Percentiles rank a stretch among this genome's conserved stretches.
Conservation (phyloP, 2,797 vertebrate species). For the Sarcoramphus papa region DNA sequence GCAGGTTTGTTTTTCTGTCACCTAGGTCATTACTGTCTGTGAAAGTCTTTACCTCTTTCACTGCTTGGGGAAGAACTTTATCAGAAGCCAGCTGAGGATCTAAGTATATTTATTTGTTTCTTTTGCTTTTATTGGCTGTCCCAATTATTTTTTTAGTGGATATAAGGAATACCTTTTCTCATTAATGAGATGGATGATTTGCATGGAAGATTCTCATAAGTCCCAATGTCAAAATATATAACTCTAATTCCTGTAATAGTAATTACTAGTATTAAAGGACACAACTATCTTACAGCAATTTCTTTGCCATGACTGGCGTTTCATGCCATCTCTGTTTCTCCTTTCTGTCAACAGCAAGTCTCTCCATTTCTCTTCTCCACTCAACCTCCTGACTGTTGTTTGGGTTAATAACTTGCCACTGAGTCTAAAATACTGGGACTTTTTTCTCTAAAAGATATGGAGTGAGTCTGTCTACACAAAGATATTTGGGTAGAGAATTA, state of each 20-base stretch:
- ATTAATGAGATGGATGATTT: not conserved
- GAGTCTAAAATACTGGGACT: not conserved
- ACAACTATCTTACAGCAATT: not conserved
- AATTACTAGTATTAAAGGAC: not conserved
- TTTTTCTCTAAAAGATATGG: not conserved
- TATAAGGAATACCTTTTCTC: not conserved
- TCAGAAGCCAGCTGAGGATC: not conserved
- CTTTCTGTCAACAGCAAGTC: not conserved
- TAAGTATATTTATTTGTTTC: not conserved
- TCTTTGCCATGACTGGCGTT: not conserved
- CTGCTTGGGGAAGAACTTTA: not conserved
- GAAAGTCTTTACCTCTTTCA: not conserved
- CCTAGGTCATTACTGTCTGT: not conserved
- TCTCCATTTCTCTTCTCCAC: not conserved
- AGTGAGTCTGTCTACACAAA: not conserved
- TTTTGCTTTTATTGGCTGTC: not conserved
- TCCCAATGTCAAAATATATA: not conserved
- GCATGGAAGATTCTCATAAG: not conserved
- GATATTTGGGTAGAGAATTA: not conserved
- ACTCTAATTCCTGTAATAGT: not conserved
- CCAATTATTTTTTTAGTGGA: not conserved
- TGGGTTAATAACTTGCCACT: not conserved
- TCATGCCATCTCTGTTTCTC: not conserved
- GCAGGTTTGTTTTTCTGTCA: not conserved
- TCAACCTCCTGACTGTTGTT: not conserved